Evolutionary conservation across 2,113 vertebrate species (phyloP).

Genomic region (Capra hircus): DNA sequence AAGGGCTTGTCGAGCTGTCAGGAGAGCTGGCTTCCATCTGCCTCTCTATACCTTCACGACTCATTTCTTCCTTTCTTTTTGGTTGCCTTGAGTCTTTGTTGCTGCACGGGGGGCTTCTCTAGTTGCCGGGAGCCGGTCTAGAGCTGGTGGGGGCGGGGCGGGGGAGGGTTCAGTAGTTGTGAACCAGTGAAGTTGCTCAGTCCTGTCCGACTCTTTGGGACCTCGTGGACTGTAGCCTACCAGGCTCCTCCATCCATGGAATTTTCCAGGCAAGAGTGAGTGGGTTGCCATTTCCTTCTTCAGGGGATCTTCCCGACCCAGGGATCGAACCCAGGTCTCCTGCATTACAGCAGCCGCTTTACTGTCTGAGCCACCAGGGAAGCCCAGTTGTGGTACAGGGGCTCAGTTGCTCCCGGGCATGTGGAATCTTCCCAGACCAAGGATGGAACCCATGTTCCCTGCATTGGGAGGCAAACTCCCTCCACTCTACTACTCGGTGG

Average conservation of each 20-base stretch:
- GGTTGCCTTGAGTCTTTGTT: background rate
- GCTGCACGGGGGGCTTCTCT: background rate
- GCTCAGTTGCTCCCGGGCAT: background rate
- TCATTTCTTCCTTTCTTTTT: background rate
- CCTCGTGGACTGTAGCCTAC: background rate
- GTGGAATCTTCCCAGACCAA: background rate
- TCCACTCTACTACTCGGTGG: background rate
- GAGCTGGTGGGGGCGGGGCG: too few species aligned
- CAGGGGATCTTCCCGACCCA: background rate
- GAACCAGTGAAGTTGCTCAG: background rate
- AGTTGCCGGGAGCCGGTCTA: fast-evolving
- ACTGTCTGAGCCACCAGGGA: background rate
- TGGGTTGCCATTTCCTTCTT: background rate
- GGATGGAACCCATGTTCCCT: background rate
- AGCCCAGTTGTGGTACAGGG: background rate
- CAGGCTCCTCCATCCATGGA: background rate
- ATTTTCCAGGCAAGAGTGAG: background rate
- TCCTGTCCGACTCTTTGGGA: background rate
- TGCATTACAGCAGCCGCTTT: background rate
- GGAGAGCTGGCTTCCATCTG: background rate
- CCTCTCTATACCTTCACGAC: background rate
- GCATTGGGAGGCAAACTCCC: background rate
- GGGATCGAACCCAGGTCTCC: background rate
- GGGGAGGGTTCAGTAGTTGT: background rate
- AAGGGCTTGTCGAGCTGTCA: background rate